These are phyloP conservation scores for Scolopax rusticola DNA, from an alignment of 2,797 vertebrate genomes.

Conservation along the genomic window DNA sequence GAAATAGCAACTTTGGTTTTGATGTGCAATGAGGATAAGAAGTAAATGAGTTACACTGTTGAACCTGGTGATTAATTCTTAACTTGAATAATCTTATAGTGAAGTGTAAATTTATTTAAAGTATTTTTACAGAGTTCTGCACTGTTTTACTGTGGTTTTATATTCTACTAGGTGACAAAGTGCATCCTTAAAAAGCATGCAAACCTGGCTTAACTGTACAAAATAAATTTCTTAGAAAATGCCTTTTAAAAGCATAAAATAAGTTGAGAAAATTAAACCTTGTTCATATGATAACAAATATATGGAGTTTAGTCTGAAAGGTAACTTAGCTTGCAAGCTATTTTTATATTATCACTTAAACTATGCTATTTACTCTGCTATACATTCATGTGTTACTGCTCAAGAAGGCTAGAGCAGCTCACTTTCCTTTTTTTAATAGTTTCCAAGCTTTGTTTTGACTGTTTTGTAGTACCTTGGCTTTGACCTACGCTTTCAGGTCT, in stretches of 20 bases:
- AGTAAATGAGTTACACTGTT: background rate
- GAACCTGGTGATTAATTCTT: conserved; percentile 7
- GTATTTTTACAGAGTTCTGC: conserved; percentile 43
- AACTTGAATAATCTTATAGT: conserved; percentile 36
- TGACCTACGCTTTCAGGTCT: background rate
- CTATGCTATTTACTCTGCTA: background rate
- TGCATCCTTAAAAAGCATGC: conserved; percentile 41
- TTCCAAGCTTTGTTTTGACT: background rate
- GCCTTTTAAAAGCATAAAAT: background rate
- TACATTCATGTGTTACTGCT: background rate
- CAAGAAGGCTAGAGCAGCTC: background rate
- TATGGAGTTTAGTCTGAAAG: conserved; percentile 11
- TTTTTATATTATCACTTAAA: conserved; percentile 43
- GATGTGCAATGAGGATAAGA: conserved; percentile 14
- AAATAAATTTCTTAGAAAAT: background rate
- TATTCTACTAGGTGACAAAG: conserved; percentile 2
- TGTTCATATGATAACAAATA: background rate
- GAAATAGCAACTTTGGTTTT: background rate
- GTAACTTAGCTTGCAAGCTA: conserved; percentile 22
- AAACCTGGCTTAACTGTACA: background rate
- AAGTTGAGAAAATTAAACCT: background rate
- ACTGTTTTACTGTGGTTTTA: conserved; percentile 28
- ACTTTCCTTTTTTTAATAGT: background rate
- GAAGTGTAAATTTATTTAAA: conserved; percentile 42
- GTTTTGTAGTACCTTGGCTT: background rate